Evolutionary conservation across 2,888 invertebrate species (phyloP).

Genomic region (Epinotia ramella): DNA sequence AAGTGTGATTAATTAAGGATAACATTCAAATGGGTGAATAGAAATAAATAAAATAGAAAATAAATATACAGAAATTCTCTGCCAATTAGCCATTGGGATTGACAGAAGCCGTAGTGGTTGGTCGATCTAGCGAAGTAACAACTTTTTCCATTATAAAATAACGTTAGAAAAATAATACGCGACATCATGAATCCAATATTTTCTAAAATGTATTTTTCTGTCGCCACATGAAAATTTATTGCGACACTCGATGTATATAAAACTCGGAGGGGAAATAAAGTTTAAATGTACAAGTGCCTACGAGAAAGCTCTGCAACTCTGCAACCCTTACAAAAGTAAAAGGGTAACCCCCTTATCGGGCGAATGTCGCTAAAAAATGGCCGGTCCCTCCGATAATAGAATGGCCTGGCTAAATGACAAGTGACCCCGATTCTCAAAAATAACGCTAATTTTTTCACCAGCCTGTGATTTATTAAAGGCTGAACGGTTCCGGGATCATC

Average conservation of each 20-base stretch:
- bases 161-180: too few species aligned
- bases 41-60: background rate
- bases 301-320: conserved; percentile 39
- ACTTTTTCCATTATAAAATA: too few species aligned
- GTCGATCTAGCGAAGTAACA: too few species aligned
- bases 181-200: too few species aligned
- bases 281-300: conserved; percentile 27
- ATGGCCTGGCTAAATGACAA: conserved; percentile 60
- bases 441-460: conserved; percentile 68
- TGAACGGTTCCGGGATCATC: conserved; percentile 61
- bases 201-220: too few species aligned
- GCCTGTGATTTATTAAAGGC: conserved; percentile 69
- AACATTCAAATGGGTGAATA: background rate
- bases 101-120: too few species aligned
- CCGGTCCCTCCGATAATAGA: conserved; percentile 59
- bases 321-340: conserved; percentile 47
- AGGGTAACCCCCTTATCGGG: conserved; percentile 59
- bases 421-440: conserved; percentile 63
- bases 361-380: conserved; percentile 61
- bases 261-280: conserved; percentile 16
- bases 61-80: background rate
- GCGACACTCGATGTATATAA: background rate
- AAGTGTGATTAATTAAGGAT: background rate
- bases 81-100: too few species aligned
- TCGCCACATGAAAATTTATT: background rate